Evolutionary conservation across 2,113 vertebrate genomes (phyloP).

Genomic region (Hydropotes inermis): DNA sequence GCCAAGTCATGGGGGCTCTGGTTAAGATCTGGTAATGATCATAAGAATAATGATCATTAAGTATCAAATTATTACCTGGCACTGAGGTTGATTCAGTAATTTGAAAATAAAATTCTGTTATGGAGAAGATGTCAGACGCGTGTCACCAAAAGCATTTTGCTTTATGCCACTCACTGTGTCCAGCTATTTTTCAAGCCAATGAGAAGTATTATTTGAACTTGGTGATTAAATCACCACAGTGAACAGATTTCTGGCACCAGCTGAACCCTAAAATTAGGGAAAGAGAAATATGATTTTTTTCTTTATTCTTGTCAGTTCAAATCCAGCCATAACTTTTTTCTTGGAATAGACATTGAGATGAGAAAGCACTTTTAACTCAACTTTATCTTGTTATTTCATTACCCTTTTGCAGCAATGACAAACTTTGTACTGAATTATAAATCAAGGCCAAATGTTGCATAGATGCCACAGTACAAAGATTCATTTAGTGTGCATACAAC

Average conservation of each 20-base stretch:
- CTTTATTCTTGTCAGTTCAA: background rate
- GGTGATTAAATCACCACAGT: slow-evolving; percentile 13
- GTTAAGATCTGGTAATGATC: no score
- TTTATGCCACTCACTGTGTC: background rate
- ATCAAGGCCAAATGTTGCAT: slow-evolving; percentile 23
- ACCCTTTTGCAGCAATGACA: background rate
- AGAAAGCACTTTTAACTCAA: slow-evolving; percentile 43
- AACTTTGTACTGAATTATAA: slow-evolving; percentile 42
- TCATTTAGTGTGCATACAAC: background rate
- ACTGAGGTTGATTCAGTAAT: background rate
- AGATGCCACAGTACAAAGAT: background rate
- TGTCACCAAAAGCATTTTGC: background rate
- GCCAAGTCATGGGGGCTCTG: background rate
- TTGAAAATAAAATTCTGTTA: slow-evolving; percentile 3
- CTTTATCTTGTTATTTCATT: slow-evolving; percentile 47
- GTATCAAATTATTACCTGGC: background rate
- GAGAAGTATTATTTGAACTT: background rate
- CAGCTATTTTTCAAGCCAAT: background rate
- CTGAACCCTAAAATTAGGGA: background rate
- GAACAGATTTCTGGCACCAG: background rate
- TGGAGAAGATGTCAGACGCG: background rate
- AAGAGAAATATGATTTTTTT: background rate
- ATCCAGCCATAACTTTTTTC: slow-evolving; percentile 1
- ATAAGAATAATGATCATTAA: background rate
- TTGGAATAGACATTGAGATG: background rate